phyloP scores from a whole-genome alignment of 2,888 invertebrate species.

The Heliconius hortense region DNA sequence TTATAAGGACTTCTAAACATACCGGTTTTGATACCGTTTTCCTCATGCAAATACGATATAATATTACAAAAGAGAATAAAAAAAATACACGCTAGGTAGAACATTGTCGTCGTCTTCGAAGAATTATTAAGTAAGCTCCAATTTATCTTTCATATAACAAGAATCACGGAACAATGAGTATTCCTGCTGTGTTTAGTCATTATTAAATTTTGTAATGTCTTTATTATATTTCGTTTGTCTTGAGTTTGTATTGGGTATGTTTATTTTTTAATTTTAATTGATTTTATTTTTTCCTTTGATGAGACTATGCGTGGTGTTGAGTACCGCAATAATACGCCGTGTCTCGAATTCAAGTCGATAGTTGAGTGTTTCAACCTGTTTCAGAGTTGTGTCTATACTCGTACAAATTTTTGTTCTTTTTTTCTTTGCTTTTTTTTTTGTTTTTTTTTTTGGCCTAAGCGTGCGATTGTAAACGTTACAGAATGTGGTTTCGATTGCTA shows the following conservation, averaged over 20 bases:
- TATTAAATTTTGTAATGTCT: slow-evolving; percentile 3
- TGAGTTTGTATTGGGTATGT: neutral
- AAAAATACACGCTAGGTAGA: neutral
- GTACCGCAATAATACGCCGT: neutral
- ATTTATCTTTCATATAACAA: slow-evolving; percentile 31
- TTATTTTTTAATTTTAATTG: neutral
- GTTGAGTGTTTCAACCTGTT: too few relatives aligned
- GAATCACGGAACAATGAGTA: slow-evolving; percentile 10
- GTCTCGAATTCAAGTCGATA: neutral
- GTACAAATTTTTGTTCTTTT: too few relatives aligned
- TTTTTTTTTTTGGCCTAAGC: neutral
- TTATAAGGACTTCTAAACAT: neutral
- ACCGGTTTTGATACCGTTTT: neutral
- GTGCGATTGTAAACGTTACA: neutral
- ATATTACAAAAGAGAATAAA: slow-evolving; percentile 22
- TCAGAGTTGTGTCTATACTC: too few relatives aligned
- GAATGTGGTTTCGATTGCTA: neutral
- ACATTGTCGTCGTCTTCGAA: neutral
- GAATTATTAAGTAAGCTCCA: slow-evolving; percentile 8
- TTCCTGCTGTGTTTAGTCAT: neutral
- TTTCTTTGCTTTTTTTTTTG: too few relatives aligned
- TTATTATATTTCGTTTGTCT: neutral
- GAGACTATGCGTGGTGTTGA: neutral
- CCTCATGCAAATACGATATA: neutral
- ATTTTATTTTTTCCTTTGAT: neutral